Evolutionary conservation across 2,113 vertebrate species (phyloP).

Genomic region (Oreochromis spilurus): DNA sequence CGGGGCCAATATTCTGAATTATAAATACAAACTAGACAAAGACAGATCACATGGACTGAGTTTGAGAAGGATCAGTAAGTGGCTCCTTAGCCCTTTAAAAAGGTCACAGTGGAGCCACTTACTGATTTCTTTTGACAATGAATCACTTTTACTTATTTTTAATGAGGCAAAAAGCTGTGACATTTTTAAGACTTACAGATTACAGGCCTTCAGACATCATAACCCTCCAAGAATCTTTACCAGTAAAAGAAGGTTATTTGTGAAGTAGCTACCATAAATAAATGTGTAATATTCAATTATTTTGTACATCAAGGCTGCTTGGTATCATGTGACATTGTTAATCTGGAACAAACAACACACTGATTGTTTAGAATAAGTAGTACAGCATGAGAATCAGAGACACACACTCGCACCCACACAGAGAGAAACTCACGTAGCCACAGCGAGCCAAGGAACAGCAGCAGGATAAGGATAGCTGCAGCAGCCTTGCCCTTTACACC

Average conservation of each 20-base stretch:
- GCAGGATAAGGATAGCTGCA: slow-evolving; percentile 60
- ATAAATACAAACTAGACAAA: neutral
- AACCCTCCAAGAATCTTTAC: neutral
- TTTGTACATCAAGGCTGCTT: neutral
- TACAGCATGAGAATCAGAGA: neutral
- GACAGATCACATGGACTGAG: neutral
- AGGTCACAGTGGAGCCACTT: neutral
- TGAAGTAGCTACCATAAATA: neutral
- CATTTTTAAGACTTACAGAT: neutral
- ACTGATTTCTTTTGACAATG: neutral
- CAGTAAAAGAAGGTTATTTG: neutral
- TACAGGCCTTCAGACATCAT: neutral
- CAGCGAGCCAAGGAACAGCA: slow-evolving; percentile 63
- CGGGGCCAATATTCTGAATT: neutral
- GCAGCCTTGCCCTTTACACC: slow-evolving; percentile 63
- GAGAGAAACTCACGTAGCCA: slow-evolving; percentile 67
- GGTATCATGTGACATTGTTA: slow-evolving; percentile 50
- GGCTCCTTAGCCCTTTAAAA: neutral
- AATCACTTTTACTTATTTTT: neutral
- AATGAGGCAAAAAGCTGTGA: neutral
- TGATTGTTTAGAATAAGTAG: slow-evolving; percentile 15
- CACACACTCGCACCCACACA: neutral
- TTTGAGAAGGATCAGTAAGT: neutral
- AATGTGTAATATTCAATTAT: neutral
- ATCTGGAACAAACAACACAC: slow-evolving; percentile 27